Evolutionary conservation across 2,113 vertebrate genomes (phyloP).

Genomic region (Erythrocercus mccallii): DNA sequence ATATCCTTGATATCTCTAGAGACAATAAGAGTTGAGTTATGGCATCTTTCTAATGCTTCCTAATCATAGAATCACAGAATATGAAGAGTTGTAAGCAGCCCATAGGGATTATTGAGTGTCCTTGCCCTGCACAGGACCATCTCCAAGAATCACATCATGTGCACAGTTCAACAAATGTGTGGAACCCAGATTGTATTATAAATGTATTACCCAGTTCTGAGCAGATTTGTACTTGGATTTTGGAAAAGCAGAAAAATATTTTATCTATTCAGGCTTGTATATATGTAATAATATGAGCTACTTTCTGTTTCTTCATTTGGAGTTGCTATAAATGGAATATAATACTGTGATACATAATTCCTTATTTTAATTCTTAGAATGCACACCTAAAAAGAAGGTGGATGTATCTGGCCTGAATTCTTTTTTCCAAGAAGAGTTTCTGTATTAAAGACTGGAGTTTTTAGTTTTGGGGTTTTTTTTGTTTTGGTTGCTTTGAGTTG

Average conservation of each 20-base stretch:
- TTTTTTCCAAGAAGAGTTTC: background rate
- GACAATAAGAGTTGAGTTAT: background rate
- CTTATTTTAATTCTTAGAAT: background rate
- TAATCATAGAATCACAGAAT: background rate
- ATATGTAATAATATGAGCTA: background rate
- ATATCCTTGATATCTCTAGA: background rate
- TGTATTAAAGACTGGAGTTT: background rate
- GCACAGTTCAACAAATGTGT: background rate
- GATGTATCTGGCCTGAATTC: background rate
- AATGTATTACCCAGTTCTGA: background rate
- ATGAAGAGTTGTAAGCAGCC: background rate
- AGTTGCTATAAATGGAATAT: background rate
- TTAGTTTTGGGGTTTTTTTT: background rate
- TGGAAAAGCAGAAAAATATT: background rate
- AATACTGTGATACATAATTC: background rate
- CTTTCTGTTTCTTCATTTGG: background rate
- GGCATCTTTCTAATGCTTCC: background rate
- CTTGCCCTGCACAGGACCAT: background rate
- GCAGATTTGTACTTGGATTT: background rate
- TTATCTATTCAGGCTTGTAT: background rate
- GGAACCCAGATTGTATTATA: background rate
- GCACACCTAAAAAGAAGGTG: background rate
- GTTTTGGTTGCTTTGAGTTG: accelerated
- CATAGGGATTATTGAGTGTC: background rate
- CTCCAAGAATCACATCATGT: background rate